These are phyloP conservation scores for Meloidogyne exigua DNA, from an alignment of 1,140 invertebrate species.

Conservation along the genomic window DNA sequence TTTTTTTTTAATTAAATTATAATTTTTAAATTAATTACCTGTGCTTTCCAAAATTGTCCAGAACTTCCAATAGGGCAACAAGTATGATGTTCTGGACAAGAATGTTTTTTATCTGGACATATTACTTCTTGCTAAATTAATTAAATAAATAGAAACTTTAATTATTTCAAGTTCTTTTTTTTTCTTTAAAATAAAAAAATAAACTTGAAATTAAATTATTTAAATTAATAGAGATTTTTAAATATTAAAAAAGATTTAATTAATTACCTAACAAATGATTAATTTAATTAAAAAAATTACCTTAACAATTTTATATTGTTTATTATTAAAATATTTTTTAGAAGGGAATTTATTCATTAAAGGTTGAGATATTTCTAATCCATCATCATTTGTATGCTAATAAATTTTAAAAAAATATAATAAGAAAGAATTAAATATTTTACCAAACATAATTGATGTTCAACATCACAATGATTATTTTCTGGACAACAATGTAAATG, in stretches of 20 bases:
- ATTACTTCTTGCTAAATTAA: slow-evolving; percentile 18
- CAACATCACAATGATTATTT: slow-evolving; percentile 50
- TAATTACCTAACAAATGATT: too few relatives aligned
- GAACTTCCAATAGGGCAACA: slow-evolving; percentile 61
- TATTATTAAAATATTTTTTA: neutral
- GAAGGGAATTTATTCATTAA: slow-evolving; percentile 4
- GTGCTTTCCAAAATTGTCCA: slow-evolving; percentile 3
- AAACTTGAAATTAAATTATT: too few relatives aligned
- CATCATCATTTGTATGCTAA: neutral
- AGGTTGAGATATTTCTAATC: neutral
- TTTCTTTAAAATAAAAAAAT: too few relatives aligned
- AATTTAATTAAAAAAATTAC: too few relatives aligned
- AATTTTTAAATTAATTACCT: neutral
- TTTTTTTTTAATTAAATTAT: slow-evolving; percentile 4
- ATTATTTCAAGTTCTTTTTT: too few relatives aligned
- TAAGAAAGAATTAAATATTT: too few relatives aligned
- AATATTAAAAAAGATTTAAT: too few relatives aligned
- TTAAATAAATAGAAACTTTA: too few relatives aligned
- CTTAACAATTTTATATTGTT: neutral
- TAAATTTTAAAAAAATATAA: neutral
- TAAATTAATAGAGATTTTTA: too few relatives aligned
- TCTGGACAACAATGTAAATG: slow-evolving; percentile 63
- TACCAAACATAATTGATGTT: slow-evolving; percentile 22
- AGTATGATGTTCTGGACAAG: slow-evolving; percentile 64
- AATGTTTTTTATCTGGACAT: slow-evolving; percentile 28